phyloP scores from a whole-genome alignment of 2,113 vertebrate species.

The Syrmaticus mikado region DNA sequence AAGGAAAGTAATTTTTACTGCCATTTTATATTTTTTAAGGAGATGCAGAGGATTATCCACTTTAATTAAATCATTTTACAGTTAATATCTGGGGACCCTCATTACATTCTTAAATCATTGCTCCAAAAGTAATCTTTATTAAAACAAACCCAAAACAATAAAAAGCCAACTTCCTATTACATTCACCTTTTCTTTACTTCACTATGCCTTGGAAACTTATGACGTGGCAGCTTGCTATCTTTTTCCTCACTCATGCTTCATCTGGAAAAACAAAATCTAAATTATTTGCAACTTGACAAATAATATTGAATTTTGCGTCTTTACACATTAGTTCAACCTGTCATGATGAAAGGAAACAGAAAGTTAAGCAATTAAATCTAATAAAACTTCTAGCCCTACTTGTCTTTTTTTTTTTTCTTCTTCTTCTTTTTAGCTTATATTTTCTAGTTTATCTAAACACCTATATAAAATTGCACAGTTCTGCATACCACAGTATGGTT shows the following conservation, averaged over 20 bases:
- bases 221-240: background rate
- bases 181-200: background rate
- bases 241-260: background rate
- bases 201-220: background rate
- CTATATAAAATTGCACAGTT: background rate
- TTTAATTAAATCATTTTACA: background rate
- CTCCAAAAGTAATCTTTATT: background rate
- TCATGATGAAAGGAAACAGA: background rate
- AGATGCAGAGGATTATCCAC: background rate
- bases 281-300: background rate
- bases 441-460: background rate
- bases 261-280: background rate
- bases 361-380: background rate
- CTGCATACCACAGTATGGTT: background rate
- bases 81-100: background rate
- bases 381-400: background rate
- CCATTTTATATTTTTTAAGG: background rate
- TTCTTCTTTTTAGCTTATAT: background rate
- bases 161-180: background rate
- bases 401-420: background rate
- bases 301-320: background rate
- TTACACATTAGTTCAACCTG: background rate
- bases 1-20: background rate
- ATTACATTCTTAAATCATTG: background rate
- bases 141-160: no score